Base-by-base conservation (phyloP, 1,140 invertebrate species). In the Muscidifurax raptorellus region DNA sequence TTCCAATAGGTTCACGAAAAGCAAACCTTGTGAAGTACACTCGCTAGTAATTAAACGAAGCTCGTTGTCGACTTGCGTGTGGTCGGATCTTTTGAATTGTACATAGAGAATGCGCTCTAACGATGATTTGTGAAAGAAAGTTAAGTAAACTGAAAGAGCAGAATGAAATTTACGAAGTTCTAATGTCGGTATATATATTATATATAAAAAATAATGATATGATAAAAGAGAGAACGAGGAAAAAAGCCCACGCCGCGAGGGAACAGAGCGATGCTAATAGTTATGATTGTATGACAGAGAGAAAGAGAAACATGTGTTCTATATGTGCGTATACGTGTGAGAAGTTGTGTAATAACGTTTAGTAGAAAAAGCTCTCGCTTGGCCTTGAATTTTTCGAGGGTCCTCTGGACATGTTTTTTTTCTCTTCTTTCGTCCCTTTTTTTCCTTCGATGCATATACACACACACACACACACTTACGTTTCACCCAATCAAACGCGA, bases 31-130 rank as follows among this genome's bases (percentile, higher is more conserved):
- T 75, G 36, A 64, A 30, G 22, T n/a, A 83, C 36, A 74, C 36
- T 84, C 25, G n/a, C 67, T 80, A 80, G 47, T 74, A 79, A 79
- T 44, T 76, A 18, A 80, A 67, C 64, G 44, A 85, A 85, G 69
- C 64, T 85, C 66, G 79, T 77, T 76, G 71, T 85, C 27, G 59
- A 80, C 78, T 77, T 30, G 79, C 79, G 71, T 71, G n/a, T 69
- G 36, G 32, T 85, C 64, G 72, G 28, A 81, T 82, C 28, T 85
- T 85, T 78, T 82, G 80, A 82, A 82, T 59, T 85, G 84, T 85
- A 85, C 47, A 82, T 82, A 82, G 18, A 67, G 75, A 82, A 69
- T 82, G n/a, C 59, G 72, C 64, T 84, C 36, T 85, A 85, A 77
- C 18, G 74, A 76, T 77, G 15, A 77, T 76, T 81, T 81, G 52